These are phyloP conservation scores for Ranitomeya variabilis DNA, from an alignment of 2,113 vertebrate species.

Conservation along the genomic window DNA sequence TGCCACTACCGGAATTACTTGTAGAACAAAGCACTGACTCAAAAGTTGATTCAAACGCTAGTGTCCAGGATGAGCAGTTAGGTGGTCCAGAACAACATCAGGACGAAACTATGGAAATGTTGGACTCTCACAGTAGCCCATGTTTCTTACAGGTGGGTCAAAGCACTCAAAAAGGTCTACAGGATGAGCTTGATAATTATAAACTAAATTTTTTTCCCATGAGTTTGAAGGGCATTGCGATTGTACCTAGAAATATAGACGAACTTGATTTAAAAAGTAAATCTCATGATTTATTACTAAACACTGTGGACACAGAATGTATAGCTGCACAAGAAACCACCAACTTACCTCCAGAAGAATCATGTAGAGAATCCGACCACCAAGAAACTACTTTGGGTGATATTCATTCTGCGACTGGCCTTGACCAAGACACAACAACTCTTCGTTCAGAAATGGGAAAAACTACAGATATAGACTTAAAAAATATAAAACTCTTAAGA, in stretches of 20 bases:
- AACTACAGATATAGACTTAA: neutral
- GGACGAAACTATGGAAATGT: neutral
- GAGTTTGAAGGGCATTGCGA: neutral
- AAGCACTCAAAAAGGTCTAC: neutral
- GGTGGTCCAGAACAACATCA: neutral
- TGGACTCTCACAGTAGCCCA: neutral
- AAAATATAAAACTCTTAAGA: neutral
- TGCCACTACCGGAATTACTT: neutral
- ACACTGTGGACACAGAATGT: neutral
- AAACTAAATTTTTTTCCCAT: neutral
- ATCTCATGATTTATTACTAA: neutral
- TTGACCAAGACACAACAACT: neutral
- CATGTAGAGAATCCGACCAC: neutral
- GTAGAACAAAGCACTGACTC: neutral
- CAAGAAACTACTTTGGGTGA: neutral
- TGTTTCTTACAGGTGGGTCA: neutral
- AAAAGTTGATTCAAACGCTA: neutral
- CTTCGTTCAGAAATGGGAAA: neutral
- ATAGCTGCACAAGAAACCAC: neutral
- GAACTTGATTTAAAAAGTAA: neutral
- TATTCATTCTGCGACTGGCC: neutral
- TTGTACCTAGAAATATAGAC: neutral
- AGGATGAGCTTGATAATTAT: slow-evolving; percentile 13
- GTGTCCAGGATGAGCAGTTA: neutral
- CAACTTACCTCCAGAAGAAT: neutral